phyloP scores from a whole-genome alignment of 2,888 invertebrate genomes.

The Rhagophthalmus giganteus region DNA sequence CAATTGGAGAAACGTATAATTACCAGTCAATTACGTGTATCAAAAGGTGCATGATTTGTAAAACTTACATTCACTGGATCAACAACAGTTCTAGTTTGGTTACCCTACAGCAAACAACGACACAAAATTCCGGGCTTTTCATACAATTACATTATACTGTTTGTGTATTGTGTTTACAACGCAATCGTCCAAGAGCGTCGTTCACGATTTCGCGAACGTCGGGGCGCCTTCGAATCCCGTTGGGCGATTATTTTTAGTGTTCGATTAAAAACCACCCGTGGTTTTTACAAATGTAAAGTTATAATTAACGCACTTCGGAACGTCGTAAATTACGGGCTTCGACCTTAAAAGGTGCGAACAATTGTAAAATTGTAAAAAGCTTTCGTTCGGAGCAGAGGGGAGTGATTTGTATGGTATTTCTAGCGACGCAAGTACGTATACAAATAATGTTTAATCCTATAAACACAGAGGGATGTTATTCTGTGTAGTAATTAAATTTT shows the following conservation, averaged over 20 bases:
- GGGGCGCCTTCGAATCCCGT: neutral
- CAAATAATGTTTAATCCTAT: constrained; percentile 36
- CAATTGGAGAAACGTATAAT: too few species aligned
- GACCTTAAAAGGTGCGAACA: constrained; percentile 21
- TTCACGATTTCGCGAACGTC: neutral
- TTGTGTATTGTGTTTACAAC: constrained; percentile 14
- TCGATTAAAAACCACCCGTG: constrained; percentile 39
- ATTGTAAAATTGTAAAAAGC: constrained; percentile 16
- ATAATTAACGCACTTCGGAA: constrained; percentile 51
- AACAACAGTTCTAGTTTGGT: constrained; percentile 6
- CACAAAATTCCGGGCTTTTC: constrained; percentile 3
- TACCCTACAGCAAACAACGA: constrained; percentile 9
- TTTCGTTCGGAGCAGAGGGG: constrained; percentile 20
- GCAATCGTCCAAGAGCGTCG: constrained; percentile 7
- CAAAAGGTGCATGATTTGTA: neutral
- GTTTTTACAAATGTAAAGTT: constrained; percentile 42
- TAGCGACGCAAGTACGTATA: constrained; percentile 32
- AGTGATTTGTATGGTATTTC: constrained; percentile 24
- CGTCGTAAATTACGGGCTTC: constrained; percentile 41
- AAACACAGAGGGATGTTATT: constrained; percentile 22
- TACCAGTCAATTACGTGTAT: constrained; percentile 4
- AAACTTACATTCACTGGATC: constrained; percentile 1
- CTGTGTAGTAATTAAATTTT: constrained; percentile 23
- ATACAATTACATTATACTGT: constrained; percentile 27
- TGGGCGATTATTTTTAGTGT: constrained; percentile 6